These are phyloP conservation scores for Leucophenga maculata DNA, from an alignment of 2,888 invertebrate genomes.

Conservation along the genomic window DNA sequence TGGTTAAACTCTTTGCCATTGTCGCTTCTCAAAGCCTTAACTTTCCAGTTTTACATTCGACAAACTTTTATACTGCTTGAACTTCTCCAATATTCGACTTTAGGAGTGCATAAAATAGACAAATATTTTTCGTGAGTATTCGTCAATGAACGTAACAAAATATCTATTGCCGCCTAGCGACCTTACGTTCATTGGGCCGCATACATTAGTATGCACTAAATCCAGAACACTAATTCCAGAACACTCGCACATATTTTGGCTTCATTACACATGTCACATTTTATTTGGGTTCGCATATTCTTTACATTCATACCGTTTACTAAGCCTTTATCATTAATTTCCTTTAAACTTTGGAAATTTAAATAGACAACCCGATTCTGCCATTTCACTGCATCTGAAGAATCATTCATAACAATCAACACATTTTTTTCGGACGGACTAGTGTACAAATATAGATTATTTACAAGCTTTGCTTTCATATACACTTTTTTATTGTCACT, in stretches of 20 bases:
- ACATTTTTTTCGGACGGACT: background rate
- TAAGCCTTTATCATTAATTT: background rate
- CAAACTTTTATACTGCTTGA: too few species aligned
- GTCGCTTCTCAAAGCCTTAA: too few species aligned
- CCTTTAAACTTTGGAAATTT: background rate
- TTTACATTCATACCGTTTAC: too few species aligned
- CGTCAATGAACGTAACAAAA: background rate
- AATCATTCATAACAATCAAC: background rate
- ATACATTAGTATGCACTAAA: too few species aligned
- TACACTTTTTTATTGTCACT: background rate
- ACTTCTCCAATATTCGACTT: background rate
- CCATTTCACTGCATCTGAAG: background rate
- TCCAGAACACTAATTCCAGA: too few species aligned
- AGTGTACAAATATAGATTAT: background rate
- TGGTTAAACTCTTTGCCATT: constrained; percentile 14
- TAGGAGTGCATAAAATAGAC: constrained; percentile 16
- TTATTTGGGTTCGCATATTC: too few species aligned
- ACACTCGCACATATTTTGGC: too few species aligned
- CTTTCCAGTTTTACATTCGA: too few species aligned
- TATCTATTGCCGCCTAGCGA: too few species aligned
- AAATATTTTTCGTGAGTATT: background rate
- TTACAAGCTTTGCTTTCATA: background rate
- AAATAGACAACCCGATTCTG: background rate
- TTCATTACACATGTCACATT: too few species aligned
- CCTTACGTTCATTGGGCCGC: too few species aligned